phyloP scores from a whole-genome alignment of 2,797 vertebrate genomes.

The Chromobotia macracanthus region DNA sequence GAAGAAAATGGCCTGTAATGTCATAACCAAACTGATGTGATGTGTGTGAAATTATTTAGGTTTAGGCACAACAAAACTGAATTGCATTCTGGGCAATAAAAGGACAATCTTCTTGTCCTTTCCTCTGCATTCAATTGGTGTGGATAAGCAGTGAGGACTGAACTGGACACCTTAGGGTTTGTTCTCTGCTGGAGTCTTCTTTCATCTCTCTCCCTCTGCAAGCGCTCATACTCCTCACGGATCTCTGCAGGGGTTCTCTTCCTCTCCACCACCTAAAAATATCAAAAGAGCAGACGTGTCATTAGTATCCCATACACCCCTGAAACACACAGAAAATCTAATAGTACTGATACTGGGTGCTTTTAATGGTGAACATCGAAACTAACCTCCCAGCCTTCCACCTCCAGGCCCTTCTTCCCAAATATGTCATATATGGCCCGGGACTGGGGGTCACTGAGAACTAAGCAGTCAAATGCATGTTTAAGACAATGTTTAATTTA shows the following conservation, averaged over 20 bases:
- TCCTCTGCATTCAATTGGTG: constrained; percentile 4
- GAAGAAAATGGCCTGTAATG: too few relatives aligned
- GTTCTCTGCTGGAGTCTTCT: constrained; percentile 94
- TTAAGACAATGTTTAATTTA: not conserved
- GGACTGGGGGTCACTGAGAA: constrained; percentile 92
- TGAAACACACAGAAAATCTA: not conserved
- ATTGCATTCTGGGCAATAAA: not conserved
- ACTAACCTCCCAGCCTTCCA: constrained; percentile 98
- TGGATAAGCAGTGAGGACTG: not conserved
- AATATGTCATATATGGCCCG: constrained; percentile 98
- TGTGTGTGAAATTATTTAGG: not conserved
- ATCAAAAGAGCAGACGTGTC: not conserved
- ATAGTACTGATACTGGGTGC: not conserved
- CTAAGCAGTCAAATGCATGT: constrained; percentile 68
- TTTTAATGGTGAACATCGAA: not conserved
- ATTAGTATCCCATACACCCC: not conserved
- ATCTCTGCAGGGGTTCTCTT: constrained; percentile 94
- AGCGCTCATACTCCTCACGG: constrained; percentile 92
- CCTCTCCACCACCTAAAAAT: constrained; percentile 89
- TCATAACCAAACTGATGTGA: not conserved
- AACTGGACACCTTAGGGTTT: constrained; percentile 88
- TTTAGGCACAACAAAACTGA: not conserved
- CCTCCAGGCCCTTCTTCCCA: constrained; percentile 95
- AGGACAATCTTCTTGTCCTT: not conserved
- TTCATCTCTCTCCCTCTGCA: constrained; percentile 93